Base-by-base conservation (phyloP, 2,888 invertebrate species). In the Octonoba sinensis region DNA sequence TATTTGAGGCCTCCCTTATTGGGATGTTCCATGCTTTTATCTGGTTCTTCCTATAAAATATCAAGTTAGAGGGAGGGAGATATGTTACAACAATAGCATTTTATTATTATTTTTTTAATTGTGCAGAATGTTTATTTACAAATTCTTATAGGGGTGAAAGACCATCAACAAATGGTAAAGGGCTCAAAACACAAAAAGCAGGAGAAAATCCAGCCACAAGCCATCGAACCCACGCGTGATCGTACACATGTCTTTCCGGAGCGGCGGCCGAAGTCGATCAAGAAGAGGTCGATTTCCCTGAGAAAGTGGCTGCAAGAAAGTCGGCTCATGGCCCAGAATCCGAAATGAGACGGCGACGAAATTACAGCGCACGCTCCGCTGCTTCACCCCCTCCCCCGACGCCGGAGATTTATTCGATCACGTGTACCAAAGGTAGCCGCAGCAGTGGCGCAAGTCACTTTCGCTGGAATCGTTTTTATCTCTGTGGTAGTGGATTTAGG, bases 261-360 rank as follows among this genome's bases (percentile, higher is more conserved):
- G 64, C 22, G 49, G 36, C 67, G 20, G 44, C 69, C 62, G 49
- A 24, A 36, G n/a, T 73, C 73, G 62, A 64, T 57, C 65, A 65
- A n/a, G 65, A 46, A 44, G 76, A 66, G 62, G 46, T 76, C 62
- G 69, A 56, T 70, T 76, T 76, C 69, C 36, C 76, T 62, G 75
- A 60, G 66, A 66, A 75, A 76, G 76, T 44, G 27, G 22, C 57
- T 62, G n/a, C 15, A 13, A 15, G 49, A 16, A 20, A 65, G 13
- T 20, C 56, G 18, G 56, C 60, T 69, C 71, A 59, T 77, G 77
- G 77, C 65, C 47, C 59, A 71, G 77, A 71, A 77, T 77, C 70
- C 49, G 62, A 69, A 77, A 77, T 77, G 64, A 77, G 77, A 65
- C 77, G 65, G 74, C 66, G 54, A 54, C 54, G 56, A 76, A 70